A percentile compares a stretch with the other conserved stretches of the same genome.
Conservation (phyloP, 2,888 invertebrate genomes). For the Phyto melanocephala region DNA sequence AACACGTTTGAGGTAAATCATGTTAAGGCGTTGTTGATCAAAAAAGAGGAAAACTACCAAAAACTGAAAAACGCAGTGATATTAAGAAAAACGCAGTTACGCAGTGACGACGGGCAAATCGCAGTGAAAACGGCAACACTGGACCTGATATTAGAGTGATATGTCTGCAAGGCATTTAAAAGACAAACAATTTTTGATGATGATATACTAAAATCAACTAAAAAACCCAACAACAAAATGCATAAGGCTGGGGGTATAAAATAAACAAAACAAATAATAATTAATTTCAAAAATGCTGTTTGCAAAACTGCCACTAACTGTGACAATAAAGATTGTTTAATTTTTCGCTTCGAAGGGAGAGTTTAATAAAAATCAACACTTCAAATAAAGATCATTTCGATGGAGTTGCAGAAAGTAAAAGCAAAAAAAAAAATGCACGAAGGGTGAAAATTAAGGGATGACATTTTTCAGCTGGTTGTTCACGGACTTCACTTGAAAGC, state of each 20-base stretch:
- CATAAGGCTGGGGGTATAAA: slow-evolving; percentile 14
- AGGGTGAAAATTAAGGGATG: slow-evolving; percentile 44
- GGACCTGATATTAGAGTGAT: slow-evolving; percentile 54
- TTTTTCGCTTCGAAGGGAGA: slow-evolving; percentile 37
- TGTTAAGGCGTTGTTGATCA: no score
- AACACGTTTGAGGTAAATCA: no score
- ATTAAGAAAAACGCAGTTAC: no score
- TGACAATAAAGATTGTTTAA: slow-evolving; percentile 48
- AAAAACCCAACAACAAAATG: slow-evolving; percentile 1
- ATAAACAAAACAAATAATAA: slow-evolving; percentile 46
- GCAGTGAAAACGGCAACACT: no score
- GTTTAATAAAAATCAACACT: slow-evolving; percentile 61
- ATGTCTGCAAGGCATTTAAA: slow-evolving; percentile 50
- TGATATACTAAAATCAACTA: slow-evolving; percentile 23
- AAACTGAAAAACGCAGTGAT: no score
- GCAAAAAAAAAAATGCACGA: slow-evolving; percentile 19
- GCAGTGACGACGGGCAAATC: no score
- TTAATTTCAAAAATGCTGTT: slow-evolving; percentile 43
- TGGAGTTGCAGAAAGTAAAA: not conserved
- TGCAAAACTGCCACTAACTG: slow-evolving; percentile 53
- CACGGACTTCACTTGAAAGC: not conserved
- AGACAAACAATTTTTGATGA: slow-evolving; percentile 49
- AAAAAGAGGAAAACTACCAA: no score
- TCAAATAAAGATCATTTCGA: slow-evolving; percentile 42
- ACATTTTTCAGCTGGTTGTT: not conserved